A percentile compares a stretch with the other conserved stretches of the same genome.
These are phyloP conservation scores for Hemithea aestivaria DNA, from an alignment of 2,888 invertebrate species.

Conservation along the genomic window DNA sequence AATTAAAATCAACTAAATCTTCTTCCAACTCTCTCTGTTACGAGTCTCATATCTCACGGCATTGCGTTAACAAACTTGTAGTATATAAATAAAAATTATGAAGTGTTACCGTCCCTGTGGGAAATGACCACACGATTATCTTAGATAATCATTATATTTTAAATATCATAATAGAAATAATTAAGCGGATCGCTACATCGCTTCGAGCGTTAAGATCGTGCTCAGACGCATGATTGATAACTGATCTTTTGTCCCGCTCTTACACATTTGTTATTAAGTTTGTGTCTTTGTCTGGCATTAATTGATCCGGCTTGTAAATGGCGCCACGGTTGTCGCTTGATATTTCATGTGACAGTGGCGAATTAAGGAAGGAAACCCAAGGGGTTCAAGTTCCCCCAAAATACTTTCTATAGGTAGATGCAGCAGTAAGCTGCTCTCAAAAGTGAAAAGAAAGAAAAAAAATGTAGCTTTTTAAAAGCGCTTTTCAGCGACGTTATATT, in stretches of 20 bases:
- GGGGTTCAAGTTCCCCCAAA: too few species aligned
- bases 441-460: too few species aligned
- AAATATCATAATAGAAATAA: slow-evolving; percentile 79
- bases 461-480: too few species aligned
- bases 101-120: slow-evolving; percentile 46
- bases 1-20: too few species aligned
- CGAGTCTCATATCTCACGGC: slow-evolving; percentile 1
- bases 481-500: too few species aligned
- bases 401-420: too few species aligned
- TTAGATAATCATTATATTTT: slow-evolving; percentile 67
- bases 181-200: slow-evolving; percentile 70
- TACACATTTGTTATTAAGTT: slow-evolving; percentile 27
- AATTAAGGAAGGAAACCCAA: too few species aligned
- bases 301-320: slow-evolving; percentile 70
- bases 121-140: slow-evolving; percentile 61
- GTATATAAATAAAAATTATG: slow-evolving; percentile 48
- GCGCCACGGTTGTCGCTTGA: slow-evolving; percentile 69
- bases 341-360: slow-evolving; percentile 62
- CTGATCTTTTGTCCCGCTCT: slow-evolving; percentile 46
- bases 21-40: background rate
- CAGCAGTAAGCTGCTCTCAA: too few species aligned
- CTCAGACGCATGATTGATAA: slow-evolving; percentile 76
- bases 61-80: slow-evolving; percentile 17
- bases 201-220: slow-evolving; percentile 65
- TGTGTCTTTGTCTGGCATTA: slow-evolving; percentile 56